Percentiles rank a stretch among this genome's conserved stretches.
phyloP scores from a whole-genome alignment of 2,113 vertebrate species.

The Cochlearius cochlearius region DNA sequence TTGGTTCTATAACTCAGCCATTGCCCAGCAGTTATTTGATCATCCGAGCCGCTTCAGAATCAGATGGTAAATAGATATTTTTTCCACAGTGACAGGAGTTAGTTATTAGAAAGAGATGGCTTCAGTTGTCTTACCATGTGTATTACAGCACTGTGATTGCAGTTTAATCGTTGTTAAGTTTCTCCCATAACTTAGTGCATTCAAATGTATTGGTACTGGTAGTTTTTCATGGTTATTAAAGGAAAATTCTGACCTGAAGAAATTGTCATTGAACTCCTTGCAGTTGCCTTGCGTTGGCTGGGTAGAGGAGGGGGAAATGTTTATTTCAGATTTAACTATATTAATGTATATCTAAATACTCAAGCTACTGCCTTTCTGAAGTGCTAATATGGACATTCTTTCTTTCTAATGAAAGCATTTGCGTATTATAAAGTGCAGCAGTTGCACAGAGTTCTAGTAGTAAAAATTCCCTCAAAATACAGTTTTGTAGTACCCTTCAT shows the following conservation, averaged over 20 bases:
- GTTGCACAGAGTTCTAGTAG: neutral
- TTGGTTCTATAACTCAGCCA: conserved; percentile 97
- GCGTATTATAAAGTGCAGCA: neutral
- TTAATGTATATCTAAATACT: neutral
- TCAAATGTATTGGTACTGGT: neutral
- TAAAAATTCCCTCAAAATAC: neutral
- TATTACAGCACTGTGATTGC: neutral
- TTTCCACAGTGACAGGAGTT: neutral
- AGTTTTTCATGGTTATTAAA: neutral
- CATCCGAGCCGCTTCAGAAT: conserved; percentile 94
- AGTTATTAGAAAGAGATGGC: neutral
- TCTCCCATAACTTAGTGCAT: neutral
- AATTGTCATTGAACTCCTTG: neutral
- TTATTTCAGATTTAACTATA: neutral
- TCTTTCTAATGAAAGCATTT: neutral
- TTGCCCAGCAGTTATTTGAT: conserved; percentile 98
- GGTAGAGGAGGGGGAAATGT: neutral
- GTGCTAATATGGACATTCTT: neutral
- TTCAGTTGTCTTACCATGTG: neutral
- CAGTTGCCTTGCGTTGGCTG: neutral
- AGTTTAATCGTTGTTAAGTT: neutral
- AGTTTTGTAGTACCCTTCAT: neutral
- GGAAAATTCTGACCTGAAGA: neutral
- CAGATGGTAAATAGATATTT: conserved; percentile 85
- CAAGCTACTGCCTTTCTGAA: neutral